Evolutionary conservation across 2,797 vertebrate genomes (phyloP), one percentile per base, ranked within the genome.

Genomic region (Propithecus deckenii): DNA sequence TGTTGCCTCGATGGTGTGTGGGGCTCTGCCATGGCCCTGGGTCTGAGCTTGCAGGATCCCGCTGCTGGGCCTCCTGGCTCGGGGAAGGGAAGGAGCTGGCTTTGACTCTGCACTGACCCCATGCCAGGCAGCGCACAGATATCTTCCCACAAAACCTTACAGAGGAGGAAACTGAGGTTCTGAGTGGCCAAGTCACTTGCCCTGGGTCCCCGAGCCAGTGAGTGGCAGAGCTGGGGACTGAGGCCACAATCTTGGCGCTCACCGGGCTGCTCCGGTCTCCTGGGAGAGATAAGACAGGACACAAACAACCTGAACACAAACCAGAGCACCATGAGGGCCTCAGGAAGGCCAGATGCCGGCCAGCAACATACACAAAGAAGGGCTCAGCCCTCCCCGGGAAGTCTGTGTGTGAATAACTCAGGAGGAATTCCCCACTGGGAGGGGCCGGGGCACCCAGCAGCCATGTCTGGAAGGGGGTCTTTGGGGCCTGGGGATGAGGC

Each of bases 271-370:
- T 41, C n/a, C 30, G 5, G 38, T 75, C 91, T 65, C 65, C 43
- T 25, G 25, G 48, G 38, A 30, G 48, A 96, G 89, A 94, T 67
- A 91, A 94, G 93, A 86, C 67, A 0, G 22, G 79, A 87, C 59
- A 81, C 32, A 81, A 93, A 96, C 74, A 89, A 43, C 38, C 35
- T 52, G 32, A 46, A 90, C 90, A 90, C n/a, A 94, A 86, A 72
- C 83, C 92, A 95, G 88, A 91, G 52, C 48, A 48, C 0, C 41
- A 92, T 43, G 88, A 71, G 46, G 55, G 48, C 80, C 96, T 80
- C 23, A 22, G 57, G 41, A 89, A 85, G 52, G 69, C 38, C 85
- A 80, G 92, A 57, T 50, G 67, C 22, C 30, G 11, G 46, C 50
- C 18, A 67, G 15, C 30, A 69, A 15, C 85, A 15, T 5, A 83